These are phyloP conservation scores for Latheticus oryzae DNA, from an alignment of 2,888 invertebrate species.

Conservation along the genomic window DNA sequence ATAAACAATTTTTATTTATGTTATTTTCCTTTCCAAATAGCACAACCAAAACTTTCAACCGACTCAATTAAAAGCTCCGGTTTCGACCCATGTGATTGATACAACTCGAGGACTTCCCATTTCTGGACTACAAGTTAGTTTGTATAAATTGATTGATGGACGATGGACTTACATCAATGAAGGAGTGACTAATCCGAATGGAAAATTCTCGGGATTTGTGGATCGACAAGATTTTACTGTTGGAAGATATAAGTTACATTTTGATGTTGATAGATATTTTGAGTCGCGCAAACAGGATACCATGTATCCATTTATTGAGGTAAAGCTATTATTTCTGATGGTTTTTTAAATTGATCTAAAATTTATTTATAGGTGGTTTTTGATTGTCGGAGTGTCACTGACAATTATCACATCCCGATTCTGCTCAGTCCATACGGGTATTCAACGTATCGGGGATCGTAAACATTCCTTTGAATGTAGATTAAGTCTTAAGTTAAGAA, in stretches of 20 bases:
- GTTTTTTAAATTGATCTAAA: neutral
- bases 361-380: slow-evolving; percentile 73
- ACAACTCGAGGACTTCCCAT: slow-evolving; percentile 77
- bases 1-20: slow-evolving; percentile 13
- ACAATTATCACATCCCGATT: slow-evolving; percentile 82
- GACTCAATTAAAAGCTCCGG: slow-evolving; percentile 62
- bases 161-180: slow-evolving; percentile 77
- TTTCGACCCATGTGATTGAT: slow-evolving; percentile 83
- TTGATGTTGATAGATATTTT: slow-evolving; percentile 80
- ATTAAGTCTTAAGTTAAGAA: too few relatives aligned
- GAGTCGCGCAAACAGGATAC: slow-evolving; percentile 70
- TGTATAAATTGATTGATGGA: slow-evolving; percentile 74
- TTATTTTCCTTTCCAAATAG: slow-evolving; percentile 20
- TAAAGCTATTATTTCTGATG: too few relatives aligned
- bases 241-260: slow-evolving; percentile 81
- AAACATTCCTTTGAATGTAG: slow-evolving; percentile 50
- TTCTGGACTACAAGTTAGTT: slow-evolving; percentile 73
- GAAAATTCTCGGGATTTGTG: slow-evolving; percentile 74
- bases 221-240: slow-evolving; percentile 70
- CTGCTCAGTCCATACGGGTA: slow-evolving; percentile 82
- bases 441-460: slow-evolving; percentile 80
- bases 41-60: slow-evolving; percentile 35
- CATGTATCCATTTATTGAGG: slow-evolving; percentile 83
- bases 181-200: slow-evolving; percentile 73
- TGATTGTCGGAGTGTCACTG: slow-evolving; percentile 71